These are phyloP conservation scores for Cephonodes hylas DNA, from an alignment of 2,888 invertebrate species.

Conservation along the genomic window DNA sequence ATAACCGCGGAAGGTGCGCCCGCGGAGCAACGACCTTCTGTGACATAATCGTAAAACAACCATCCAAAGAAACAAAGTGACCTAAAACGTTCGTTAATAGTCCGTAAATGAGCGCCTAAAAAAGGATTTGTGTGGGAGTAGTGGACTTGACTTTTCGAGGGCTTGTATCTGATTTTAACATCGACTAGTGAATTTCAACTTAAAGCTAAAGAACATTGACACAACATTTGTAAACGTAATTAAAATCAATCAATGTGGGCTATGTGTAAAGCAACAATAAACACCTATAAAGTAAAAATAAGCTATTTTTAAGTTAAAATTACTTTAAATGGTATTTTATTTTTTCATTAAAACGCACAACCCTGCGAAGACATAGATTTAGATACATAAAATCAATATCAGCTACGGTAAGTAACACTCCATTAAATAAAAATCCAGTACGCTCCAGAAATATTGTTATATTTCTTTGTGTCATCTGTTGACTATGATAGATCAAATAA, in stretches of 20 bases:
- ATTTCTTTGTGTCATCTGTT: constrained; percentile 31
- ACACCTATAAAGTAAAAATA: too few species aligned
- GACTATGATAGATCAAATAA: constrained; percentile 38
- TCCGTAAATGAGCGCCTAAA: constrained; percentile 7
- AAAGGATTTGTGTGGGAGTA: background rate
- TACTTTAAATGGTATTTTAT: too few species aligned
- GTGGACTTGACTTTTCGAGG: background rate
- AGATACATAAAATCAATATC: too few species aligned
- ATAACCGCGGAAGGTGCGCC: constrained; percentile 75
- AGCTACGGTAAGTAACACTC: background rate
- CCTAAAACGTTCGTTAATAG: constrained; percentile 49
- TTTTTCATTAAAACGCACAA: background rate
- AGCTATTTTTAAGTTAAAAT: background rate
- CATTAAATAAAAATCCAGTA: background rate
- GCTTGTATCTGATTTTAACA: background rate
- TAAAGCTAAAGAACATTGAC: background rate
- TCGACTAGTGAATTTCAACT: background rate
- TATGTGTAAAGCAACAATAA: background rate
- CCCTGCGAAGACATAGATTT: too few species aligned
- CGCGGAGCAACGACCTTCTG: constrained; percentile 66
- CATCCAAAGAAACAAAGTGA: constrained; percentile 34
- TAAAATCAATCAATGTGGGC: background rate
- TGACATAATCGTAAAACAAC: constrained; percentile 48
- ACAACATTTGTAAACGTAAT: background rate
- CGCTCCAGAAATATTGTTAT: background rate